Evolutionary conservation across 2,797 vertebrate genomes (phyloP), one percentile per base, ranked within the genome.

Genomic region (Calcarius lapponicus): DNA sequence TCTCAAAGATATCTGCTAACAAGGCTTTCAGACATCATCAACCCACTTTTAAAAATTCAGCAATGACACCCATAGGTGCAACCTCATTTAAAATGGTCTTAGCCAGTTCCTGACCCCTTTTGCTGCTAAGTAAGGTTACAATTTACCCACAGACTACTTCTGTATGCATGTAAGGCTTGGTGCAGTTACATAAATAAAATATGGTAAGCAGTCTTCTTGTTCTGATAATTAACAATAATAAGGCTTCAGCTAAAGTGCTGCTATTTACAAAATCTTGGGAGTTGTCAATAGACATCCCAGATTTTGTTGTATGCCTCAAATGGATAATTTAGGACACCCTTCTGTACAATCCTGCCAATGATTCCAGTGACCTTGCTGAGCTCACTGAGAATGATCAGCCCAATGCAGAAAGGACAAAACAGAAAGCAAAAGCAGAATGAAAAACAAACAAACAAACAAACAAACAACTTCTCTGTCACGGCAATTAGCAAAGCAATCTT

Each of bases 281-380:
- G 65, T n/a, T 80, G 22, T 43, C 53, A 78, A 62, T 5, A 69
- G 56, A 31, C 20, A 18, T 45, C 24, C 22, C 36, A 51, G 45
- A 67, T 53, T 85, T 82, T 54, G 7, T 22, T 78, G 56, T 34
- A 20, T 51, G 54, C 38, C 13, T 85, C 26, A 22, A 17, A n/a
- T 0, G 0, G 7, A 31, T 85, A 25, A 18, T 34, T 51, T 1
- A 80, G n/a, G 13, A 70, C 13, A 18, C 3, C 1, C 19, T 54
- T 57, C 79, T 61, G 22, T 21, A 72, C 11, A 36, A 86, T 13
- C 29, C 51, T 66, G 34, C 8, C n/a, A 51, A 22, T 53, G 26
- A 50, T 21, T 34, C 29, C 38, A 28, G 32, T 9, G 54, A 75
- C 62, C n/a, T 58, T 78, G 45, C 50, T 86, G 70, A 91, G 45